Conservation (phyloP, 2,113 vertebrate species). For the Dipodomys merriami region DNA sequence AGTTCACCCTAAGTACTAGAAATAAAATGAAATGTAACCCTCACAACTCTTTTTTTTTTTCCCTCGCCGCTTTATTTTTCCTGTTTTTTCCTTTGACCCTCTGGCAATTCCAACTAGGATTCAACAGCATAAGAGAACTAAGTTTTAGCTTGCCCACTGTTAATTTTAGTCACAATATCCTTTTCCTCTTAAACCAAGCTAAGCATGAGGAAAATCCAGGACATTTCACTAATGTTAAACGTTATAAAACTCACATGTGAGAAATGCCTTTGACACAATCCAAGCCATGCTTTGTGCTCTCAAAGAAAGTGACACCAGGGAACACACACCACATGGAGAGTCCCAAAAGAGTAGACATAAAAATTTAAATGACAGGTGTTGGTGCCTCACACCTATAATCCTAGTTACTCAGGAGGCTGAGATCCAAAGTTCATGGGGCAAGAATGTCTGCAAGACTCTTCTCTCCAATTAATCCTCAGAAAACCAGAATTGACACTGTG, state of each 20-base stretch:
- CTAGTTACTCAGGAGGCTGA: no score
- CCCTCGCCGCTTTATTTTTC: slow-evolving; percentile 24
- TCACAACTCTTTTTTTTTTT: slow-evolving; percentile 31
- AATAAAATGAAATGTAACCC: slow-evolving; percentile 34
- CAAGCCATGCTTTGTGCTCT: neutral
- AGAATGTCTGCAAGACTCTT: no score
- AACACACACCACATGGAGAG: neutral
- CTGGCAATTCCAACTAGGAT: neutral
- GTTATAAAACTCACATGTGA: neutral
- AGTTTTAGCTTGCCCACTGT: neutral
- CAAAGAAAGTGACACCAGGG: neutral
- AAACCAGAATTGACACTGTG: no score
- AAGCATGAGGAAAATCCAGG: neutral
- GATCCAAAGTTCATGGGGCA: no score
- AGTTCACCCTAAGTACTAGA: neutral
- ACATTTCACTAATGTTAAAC: neutral
- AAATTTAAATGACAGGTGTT: neutral
- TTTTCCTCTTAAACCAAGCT: neutral
- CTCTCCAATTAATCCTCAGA: no score
- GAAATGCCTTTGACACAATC: neutral
- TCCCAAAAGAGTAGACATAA: neutral
- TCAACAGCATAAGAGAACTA: neutral
- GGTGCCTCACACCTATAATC: no score
- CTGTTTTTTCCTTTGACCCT: neutral
- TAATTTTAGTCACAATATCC: slow-evolving; percentile 30